Conservation (phyloP, 2,797 vertebrate species). For the Halcyon smyrnensis region DNA sequence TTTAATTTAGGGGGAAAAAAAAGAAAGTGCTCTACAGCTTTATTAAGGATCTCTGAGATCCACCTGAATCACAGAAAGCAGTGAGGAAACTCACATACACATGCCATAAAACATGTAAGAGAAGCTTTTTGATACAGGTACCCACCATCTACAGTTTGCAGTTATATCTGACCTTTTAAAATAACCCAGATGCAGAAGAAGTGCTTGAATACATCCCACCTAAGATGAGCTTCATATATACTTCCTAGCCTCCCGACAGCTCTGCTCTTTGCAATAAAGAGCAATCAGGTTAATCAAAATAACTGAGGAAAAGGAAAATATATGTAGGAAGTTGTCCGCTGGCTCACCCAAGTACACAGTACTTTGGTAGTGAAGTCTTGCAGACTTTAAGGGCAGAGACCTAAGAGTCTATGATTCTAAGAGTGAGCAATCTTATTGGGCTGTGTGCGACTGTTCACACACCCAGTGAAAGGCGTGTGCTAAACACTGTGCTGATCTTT, state of each 20-base stretch:
- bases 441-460: background rate
- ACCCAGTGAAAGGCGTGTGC: background rate
- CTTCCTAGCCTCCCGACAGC: background rate
- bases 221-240: background rate
- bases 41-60: background rate
- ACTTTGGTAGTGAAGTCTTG: background rate
- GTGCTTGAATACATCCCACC: background rate
- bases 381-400: background rate
- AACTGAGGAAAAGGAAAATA: background rate
- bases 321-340: background rate
- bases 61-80: background rate
- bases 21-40: background rate
- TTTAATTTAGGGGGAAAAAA: background rate
- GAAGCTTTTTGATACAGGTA: background rate
- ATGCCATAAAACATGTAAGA: background rate
- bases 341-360: background rate
- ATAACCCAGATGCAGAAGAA: background rate
- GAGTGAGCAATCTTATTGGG: background rate
- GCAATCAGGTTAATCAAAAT: background rate
- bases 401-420: background rate
- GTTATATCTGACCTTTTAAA: slow-evolving; percentile 29
- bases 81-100: background rate
- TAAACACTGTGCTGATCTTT: background rate
- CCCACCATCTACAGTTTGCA: background rate
- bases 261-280: background rate